Base-by-base conservation (phyloP, 2,888 invertebrate species). In the Sphaerophoria rueppellii region DNA sequence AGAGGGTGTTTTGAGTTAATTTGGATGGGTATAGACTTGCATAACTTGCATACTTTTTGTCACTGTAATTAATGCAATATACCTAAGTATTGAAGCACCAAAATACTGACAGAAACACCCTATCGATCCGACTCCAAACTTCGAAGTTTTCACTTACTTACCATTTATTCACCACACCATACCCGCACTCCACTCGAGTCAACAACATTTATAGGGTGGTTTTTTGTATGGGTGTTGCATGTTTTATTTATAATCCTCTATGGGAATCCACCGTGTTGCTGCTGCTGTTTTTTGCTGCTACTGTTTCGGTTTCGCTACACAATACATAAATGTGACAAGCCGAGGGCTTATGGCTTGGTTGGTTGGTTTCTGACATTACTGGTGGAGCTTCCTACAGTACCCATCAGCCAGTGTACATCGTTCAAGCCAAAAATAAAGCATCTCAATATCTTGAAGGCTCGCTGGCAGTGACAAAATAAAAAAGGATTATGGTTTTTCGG, bases 241-340 rank as follows among this genome's bases (percentile, higher is more conserved):
- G 60, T 24, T 60, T 60, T 60, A 60, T 60, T 60, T 60, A 60
- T 43, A 60, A 43, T 43, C 24, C 24, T 43, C 24, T 24, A 60
- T 43, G 60, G 24, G 60, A 60, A 60, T 60, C n/a, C 43, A 60
- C 60, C 60, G 4, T 58, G 40, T 60, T 60, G 60, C 43, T 37
- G 57, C 3, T 37, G 43, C 43, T 43, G 12, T 24, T 24, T 24
- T 24, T 24, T 40, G 9, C 40, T 40, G 43, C n/a, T 7, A 14
- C 35, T 40, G 40, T 58, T 58, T 16, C 16, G 16, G 40, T 12
- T 58, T 16, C 12, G 40, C 40, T 58, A 12, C 40, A 16, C 24
- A 24, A 24, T 24, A 57, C 14, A n/a, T 48, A 52, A 11, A 16
- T 58, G 58, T 40, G 37, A 58, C 37, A 16, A 16, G 58, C 11